These are phyloP conservation scores for Harpalus rubripes DNA, from an alignment of 2,888 invertebrate genomes.

Conservation along the genomic window DNA sequence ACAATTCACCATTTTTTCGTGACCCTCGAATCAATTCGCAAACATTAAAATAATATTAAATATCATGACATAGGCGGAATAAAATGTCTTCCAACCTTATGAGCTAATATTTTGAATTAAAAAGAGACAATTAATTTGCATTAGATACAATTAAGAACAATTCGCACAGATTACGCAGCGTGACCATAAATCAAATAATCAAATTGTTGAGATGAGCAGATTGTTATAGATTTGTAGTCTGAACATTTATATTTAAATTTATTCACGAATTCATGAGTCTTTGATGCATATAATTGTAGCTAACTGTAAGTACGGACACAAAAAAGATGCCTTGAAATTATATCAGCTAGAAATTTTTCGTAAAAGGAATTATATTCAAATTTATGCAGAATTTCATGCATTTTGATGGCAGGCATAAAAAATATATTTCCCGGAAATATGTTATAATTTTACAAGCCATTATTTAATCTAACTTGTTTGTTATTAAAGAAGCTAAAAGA, in stretches of 20 bases:
- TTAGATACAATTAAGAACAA: constrained; percentile 46
- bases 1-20: too few relatives aligned
- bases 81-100: constrained; percentile 8
- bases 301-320: background rate
- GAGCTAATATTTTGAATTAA: constrained; percentile 50
- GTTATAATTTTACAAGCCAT: background rate
- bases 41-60: background rate
- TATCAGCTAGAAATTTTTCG: constrained; percentile 20
- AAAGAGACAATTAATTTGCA: constrained; percentile 50
- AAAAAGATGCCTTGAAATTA: constrained; percentile 20
- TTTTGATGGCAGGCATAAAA: background rate
- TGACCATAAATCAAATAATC: constrained; percentile 31
- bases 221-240: constrained; percentile 26
- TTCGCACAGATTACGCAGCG: constrained; percentile 46
- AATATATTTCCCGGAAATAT: background rate
- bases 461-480: too few relatives aligned
- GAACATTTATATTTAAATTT: constrained; percentile 23
- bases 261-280: constrained; percentile 24
- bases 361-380: constrained; percentile 12
- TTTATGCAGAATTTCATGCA: constrained; percentile 26
- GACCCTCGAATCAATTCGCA: background rate
- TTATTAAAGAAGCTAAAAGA: too few relatives aligned
- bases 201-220: constrained; percentile 14
- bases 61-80: constrained; percentile 8
- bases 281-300: constrained; percentile 9